These are phyloP conservation scores for Pogonocherus hispidulus DNA, from an alignment of 2,888 invertebrate species.

Conservation along the genomic window DNA sequence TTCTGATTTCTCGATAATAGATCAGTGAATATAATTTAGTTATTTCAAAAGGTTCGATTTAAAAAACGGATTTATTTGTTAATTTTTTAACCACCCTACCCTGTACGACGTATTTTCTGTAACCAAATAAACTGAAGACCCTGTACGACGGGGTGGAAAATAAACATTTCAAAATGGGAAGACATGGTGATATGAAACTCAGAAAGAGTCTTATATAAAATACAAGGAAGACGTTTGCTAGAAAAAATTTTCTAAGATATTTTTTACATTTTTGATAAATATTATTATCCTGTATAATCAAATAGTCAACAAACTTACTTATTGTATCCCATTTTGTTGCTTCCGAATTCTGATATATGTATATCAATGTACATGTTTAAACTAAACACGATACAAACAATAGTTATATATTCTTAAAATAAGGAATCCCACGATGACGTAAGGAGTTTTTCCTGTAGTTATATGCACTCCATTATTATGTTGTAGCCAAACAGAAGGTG, in stretches of 20 bases:
- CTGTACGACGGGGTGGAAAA: conserved; percentile 34
- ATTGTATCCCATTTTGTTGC: conserved; percentile 51
- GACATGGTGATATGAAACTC: conserved; percentile 62
- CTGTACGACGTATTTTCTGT: background rate
- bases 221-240: conserved; percentile 61
- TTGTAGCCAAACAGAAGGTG: conserved; percentile 59
- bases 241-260: conserved; percentile 50
- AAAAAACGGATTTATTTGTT: too few relatives aligned
- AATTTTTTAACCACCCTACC: background rate
- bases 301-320: conserved; percentile 42
- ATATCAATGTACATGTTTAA: conserved; percentile 19
- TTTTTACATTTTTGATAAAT: conserved; percentile 38
- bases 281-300: conserved; percentile 31
- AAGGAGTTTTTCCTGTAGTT: conserved; percentile 48
- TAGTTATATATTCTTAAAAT: conserved; percentile 43
- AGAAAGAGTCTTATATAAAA: conserved; percentile 53
- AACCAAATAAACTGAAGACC: conserved; percentile 31
- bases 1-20: too few relatives aligned
- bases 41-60: too few relatives aligned
- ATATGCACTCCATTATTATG: conserved; percentile 50
- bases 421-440: conserved; percentile 45
- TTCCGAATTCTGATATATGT: conserved; percentile 42
- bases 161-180: conserved; percentile 54
- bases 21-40: too few relatives aligned
- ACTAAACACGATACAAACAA: conserved; percentile 5